phyloP scores from a whole-genome alignment of 2,888 invertebrate genomes.

The Apamea monoglypha region DNA sequence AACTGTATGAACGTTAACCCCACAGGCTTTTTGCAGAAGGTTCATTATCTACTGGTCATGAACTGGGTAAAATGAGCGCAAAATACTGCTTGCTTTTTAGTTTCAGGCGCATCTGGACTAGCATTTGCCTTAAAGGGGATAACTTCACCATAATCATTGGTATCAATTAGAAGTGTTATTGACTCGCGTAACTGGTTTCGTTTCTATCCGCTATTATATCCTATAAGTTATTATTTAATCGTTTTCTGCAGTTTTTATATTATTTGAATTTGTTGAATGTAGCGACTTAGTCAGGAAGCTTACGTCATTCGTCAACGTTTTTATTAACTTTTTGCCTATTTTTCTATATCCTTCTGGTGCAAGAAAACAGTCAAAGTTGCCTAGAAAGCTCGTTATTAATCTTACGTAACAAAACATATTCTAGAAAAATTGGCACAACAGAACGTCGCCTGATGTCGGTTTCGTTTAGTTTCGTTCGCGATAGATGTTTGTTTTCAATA shows the following conservation, averaged over 20 bases:
- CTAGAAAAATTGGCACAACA: constrained; percentile 34
- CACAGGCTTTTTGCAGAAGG: constrained; percentile 54
- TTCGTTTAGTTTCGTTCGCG: constrained; percentile 61
- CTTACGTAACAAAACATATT: constrained; percentile 23
- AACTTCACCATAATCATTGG: constrained; percentile 14
- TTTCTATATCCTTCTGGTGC: background rate
- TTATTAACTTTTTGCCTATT: background rate
- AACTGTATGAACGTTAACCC: constrained; percentile 57
- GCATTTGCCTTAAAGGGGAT: constrained; percentile 8
- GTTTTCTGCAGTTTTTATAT: constrained; percentile 17
- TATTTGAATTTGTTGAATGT: background rate
- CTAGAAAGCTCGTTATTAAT: constrained; percentile 27
- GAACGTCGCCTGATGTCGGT: constrained; percentile 46
- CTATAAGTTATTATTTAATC: constrained; percentile 4
- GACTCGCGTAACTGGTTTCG: constrained; percentile 12
- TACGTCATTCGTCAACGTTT: background rate
- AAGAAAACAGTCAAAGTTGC: background rate
- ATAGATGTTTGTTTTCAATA: constrained; percentile 75
- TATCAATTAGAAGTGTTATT: constrained; percentile 28
- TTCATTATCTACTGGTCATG: constrained; percentile 55
- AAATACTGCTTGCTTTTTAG: constrained; percentile 48
- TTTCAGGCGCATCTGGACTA: constrained; percentile 22
- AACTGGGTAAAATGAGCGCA: constrained; percentile 45
- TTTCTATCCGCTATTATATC: background rate
- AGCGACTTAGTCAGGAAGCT: background rate